Percentiles rank a stretch among this genome's conserved stretches.
phyloP scores from a whole-genome alignment of 1,140 invertebrate genomes.

The Rhysida immarginata region DNA sequence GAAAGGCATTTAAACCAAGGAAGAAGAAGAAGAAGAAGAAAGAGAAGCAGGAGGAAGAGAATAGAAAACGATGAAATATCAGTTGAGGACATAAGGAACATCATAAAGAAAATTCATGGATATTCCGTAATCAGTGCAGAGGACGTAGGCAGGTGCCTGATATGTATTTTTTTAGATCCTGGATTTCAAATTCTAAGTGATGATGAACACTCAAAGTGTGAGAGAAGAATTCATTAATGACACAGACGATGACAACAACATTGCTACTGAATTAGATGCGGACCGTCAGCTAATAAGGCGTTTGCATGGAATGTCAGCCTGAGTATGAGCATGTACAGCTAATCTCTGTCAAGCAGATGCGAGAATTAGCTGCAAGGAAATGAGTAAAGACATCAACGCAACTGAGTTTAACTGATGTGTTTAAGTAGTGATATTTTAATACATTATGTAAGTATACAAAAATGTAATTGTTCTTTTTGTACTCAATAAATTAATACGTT shows the following conservation, averaged over 20 bases:
- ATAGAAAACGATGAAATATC: background rate
- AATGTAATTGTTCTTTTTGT: too few species aligned
- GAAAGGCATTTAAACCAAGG: too few species aligned
- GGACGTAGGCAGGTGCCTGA: background rate
- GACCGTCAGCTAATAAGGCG: background rate
- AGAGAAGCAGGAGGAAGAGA: background rate
- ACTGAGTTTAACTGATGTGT: background rate
- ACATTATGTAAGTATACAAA: too few species aligned
- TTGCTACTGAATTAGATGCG: background rate
- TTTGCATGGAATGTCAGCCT: background rate
- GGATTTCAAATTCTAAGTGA: constrained; percentile 1
- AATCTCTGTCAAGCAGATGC: background rate
- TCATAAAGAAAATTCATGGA: background rate
- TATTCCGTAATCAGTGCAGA: background rate
- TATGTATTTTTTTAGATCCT: background rate
- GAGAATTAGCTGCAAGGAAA: background rate
- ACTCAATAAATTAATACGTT: too few species aligned
- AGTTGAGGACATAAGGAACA: background rate
- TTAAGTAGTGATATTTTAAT: background rate
- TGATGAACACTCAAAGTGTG: constrained; percentile 1
- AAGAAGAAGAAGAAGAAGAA: background rate
- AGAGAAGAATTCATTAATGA: background rate
- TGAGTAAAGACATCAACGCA: background rate
- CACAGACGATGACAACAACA: background rate
- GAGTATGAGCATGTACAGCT: background rate